A percentile compares a stretch with the other conserved stretches of the same genome.
Evolutionary conservation across 1,140 invertebrate genomes (phyloP).

Genomic region (Trichonephila inaurata): DNA sequence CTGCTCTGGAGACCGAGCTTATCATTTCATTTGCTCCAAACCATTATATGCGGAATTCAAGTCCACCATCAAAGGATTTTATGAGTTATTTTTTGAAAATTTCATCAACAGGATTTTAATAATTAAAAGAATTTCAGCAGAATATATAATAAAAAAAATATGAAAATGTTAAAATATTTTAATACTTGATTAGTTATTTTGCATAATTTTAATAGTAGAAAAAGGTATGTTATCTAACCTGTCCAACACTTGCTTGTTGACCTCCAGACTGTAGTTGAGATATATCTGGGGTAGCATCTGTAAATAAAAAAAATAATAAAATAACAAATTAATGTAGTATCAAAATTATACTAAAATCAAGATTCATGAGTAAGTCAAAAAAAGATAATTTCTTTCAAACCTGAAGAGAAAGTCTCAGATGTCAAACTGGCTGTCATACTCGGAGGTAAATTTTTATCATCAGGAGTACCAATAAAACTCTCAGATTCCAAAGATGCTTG

Average conservation of each 20-base stretch:
- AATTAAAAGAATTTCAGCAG: too few species aligned
- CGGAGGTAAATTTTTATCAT: conserved; percentile 27
- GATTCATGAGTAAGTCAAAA: background rate
- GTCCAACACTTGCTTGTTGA: conserved; percentile 6
- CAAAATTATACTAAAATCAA: background rate
- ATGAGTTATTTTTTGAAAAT: too few species aligned
- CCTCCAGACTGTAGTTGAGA: background rate
- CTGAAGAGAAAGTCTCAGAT: conserved; percentile 23
- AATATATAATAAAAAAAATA: too few species aligned
- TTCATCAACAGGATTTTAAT: too few species aligned
- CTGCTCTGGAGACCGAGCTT: too few species aligned
- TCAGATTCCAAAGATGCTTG: conserved; percentile 56
- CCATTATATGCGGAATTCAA: too few species aligned
- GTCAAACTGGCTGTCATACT: conserved; percentile 26
- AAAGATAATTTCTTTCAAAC: background rate
- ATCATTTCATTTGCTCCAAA: too few species aligned
- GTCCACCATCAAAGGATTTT: too few species aligned
- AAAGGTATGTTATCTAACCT: background rate
- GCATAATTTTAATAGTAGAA: too few species aligned
- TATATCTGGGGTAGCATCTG: background rate
- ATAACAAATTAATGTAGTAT: background rate
- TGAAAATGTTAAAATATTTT: too few species aligned
- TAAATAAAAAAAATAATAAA: background rate
- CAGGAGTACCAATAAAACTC: background rate
- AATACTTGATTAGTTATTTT: too few species aligned